These are phyloP conservation scores for Formica exsecta DNA, from an alignment of 1,140 invertebrate species.

Conservation along the genomic window DNA sequence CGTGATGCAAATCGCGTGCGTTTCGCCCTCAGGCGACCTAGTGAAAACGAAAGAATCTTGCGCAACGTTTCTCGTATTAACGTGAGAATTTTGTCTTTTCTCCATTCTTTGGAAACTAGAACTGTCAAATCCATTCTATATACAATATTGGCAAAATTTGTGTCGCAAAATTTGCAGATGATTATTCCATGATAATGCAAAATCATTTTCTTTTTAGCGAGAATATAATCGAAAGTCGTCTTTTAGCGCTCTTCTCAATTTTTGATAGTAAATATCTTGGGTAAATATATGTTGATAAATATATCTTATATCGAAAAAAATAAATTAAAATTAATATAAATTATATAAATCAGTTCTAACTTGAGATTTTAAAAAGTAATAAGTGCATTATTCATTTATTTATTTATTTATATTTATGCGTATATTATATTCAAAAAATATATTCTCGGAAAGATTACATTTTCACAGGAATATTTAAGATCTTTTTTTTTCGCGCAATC, in stretches of 20 bases:
- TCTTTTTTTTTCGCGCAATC: no score
- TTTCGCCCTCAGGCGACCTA: neutral
- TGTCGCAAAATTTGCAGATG: neutral
- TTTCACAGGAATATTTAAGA: constrained; percentile 8
- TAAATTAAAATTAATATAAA: neutral
- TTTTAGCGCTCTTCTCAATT: neutral
- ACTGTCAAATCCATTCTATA: neutral
- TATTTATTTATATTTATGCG: neutral
- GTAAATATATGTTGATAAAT: neutral
- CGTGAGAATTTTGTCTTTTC: no score
- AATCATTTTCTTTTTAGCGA: neutral
- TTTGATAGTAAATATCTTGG: neutral
- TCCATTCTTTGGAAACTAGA: neutral
- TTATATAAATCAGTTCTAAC: neutral
- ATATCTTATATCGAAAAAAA: no score
- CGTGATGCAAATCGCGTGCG: constrained; percentile 33
- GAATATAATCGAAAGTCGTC: neutral
- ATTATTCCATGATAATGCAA: neutral
- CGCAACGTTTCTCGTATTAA: neutral
- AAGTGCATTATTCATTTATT: neutral
- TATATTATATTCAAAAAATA: neutral
- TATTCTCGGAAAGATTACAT: neutral
- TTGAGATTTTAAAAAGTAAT: neutral
- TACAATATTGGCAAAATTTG: neutral
- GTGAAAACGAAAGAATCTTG: constrained; percentile 2